Evolutionary conservation across 2,113 vertebrate genomes (phyloP).

Genomic region (Panthera tigris): DNA sequence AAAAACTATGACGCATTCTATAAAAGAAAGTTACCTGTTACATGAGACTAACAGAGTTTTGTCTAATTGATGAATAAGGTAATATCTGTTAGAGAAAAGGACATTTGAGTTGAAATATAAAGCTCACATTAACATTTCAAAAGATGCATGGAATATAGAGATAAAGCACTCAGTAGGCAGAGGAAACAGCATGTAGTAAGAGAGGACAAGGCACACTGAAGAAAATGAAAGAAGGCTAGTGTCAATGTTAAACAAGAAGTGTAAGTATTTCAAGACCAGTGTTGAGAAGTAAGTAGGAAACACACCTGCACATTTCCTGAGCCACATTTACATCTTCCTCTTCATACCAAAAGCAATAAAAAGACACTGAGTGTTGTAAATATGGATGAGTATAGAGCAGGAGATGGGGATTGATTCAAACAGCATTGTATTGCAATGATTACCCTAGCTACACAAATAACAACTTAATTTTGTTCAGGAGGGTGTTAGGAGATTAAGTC

Average conservation of each 20-base stretch:
- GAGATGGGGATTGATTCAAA: neutral
- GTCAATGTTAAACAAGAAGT: neutral
- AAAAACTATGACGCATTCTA: neutral
- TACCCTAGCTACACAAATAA: neutral
- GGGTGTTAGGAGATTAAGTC: neutral
- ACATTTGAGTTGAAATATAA: neutral
- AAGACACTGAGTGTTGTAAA: neutral
- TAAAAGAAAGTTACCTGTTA: neutral
- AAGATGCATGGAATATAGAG: neutral
- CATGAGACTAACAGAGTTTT: neutral
- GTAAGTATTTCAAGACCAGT: accelerated
- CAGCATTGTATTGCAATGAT: neutral
- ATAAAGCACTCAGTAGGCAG: neutral
- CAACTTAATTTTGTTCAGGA: neutral
- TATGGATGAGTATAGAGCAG: neutral
- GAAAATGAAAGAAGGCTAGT: neutral
- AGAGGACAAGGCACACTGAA: neutral
- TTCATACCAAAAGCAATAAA: neutral
- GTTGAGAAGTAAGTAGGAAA: neutral
- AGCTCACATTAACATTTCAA: neutral
- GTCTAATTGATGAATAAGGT: neutral
- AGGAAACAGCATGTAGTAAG: neutral
- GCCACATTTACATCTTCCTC: neutral
- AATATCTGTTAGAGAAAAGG: neutral
- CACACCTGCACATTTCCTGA: neutral